Base-by-base conservation (phyloP, 2,113 vertebrate genomes). In the Propithecus coquereli region DNA sequence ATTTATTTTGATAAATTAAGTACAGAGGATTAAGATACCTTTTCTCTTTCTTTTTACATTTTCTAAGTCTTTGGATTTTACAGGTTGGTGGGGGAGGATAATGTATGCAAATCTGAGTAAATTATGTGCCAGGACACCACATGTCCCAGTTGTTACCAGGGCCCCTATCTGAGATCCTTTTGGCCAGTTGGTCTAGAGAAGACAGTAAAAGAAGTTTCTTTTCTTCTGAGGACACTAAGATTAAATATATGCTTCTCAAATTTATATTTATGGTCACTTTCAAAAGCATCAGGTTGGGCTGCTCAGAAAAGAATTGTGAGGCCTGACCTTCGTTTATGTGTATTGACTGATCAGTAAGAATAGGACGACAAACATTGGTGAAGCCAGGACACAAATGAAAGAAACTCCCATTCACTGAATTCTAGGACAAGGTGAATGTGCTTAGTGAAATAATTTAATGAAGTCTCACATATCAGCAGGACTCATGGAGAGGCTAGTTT, bases 191-290 rank as follows among this genome's bases (percentile, higher is more conserved):
- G 14, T 43, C 73, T 93, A 7, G 8, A 79, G 22, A 84, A 32
- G 34, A 71, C 43, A 23, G 57, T 45, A 47, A 66, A 57, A 47
- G 25, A 80, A 81, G 17, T 40, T 96, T 68, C 34, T 83, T 61
- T 61, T 90, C 25, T 66, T 94, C 7, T 70, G 47, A 90, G 50
- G 27, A 87, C 30, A 87, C 20, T 27, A 37, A 89, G 50, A 90
- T 80, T 76, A 88, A 92, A 45, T 71, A 86, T 8, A 8, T 89
- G 11, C 6, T 91, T 90, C 86, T 85, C 89, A 81, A 90, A 95
- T 81, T 81, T 43, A 90, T 23, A 59, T 54, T 82, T 73, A 59
- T 32, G 47, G 27, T 6, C 61, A 40, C 37, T 87, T 94, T 89
- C 68, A 86, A 30, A 63, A 82, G 74, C 40, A 87, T 45, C 37